phyloP scores from a whole-genome alignment of 2,113 vertebrate genomes.

The Etheostoma cragini region DNA sequence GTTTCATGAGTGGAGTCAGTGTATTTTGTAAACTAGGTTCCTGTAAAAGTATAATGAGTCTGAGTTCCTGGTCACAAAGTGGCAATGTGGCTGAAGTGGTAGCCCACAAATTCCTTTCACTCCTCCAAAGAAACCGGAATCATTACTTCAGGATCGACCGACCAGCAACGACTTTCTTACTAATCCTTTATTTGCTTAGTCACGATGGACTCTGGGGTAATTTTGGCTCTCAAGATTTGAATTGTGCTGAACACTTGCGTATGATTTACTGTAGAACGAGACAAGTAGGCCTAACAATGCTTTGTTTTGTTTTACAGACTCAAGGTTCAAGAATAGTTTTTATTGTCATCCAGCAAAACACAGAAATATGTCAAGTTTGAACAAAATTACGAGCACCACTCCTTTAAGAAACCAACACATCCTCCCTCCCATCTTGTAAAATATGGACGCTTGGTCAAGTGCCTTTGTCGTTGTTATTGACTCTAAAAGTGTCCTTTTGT shows the following conservation, averaged over 20 bases:
- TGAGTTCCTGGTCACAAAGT: conserved; percentile 48
- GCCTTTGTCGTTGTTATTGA: too few relatives aligned
- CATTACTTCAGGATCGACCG: neutral
- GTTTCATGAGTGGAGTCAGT: conserved; percentile 25
- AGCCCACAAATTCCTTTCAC: conserved; percentile 33
- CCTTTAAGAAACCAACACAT: too few relatives aligned
- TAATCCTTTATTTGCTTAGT: neutral
- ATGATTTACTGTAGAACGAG: neutral
- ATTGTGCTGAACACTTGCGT: neutral
- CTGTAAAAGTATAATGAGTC: conserved; percentile 49
- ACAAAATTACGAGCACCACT: too few relatives aligned
- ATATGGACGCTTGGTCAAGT: too few relatives aligned
- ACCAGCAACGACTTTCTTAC: neutral
- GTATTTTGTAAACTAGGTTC: conserved; percentile 23
- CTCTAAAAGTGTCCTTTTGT: too few relatives aligned
- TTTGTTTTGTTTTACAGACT: neutral
- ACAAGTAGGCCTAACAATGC: neutral
- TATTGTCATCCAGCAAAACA: too few relatives aligned
- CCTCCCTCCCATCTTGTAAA: too few relatives aligned
- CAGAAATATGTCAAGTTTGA: too few relatives aligned
- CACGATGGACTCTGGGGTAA: neutral
- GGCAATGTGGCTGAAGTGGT: conserved; percentile 19
- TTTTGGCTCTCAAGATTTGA: neutral
- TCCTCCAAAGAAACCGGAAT: conserved; percentile 33
- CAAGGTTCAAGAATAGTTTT: too few relatives aligned